A percentile compares a stretch with the other conserved stretches of the same genome.
Conservation (phyloP, 1,140 invertebrate species). For the Zaprionus camerounensis region DNA sequence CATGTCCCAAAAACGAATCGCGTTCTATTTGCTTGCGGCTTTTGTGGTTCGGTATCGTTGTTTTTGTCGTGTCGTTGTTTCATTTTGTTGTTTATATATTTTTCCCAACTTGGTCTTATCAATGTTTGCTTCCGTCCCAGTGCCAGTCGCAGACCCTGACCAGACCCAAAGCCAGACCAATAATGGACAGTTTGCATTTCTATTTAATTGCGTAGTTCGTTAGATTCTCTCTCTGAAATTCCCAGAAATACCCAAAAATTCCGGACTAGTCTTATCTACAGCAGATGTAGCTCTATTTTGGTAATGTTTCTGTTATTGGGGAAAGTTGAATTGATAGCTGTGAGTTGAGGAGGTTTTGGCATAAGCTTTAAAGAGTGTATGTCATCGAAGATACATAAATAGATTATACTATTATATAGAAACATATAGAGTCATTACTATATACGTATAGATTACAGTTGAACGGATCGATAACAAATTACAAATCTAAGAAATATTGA, state of each 20-base stretch:
- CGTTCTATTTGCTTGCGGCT: slow-evolving; percentile 27
- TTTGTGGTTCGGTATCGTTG: slow-evolving; percentile 29
- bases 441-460: too few species aligned
- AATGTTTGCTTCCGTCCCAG: slow-evolving; percentile 66
- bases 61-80: slow-evolving; percentile 42
- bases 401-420: too few species aligned
- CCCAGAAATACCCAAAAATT: slow-evolving; percentile 19
- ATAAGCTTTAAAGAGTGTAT: too few species aligned
- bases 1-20: slow-evolving; percentile 52
- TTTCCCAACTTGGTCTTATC: slow-evolving; percentile 50
- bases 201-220: slow-evolving; percentile 37
- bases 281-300: not conserved
- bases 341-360: too few species aligned
- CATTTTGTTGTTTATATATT: slow-evolving; percentile 32
- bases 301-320: not conserved
- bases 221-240: not conserved
- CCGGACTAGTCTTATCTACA: slow-evolving; percentile 34
- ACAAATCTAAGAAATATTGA: too few species aligned
- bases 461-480: too few species aligned
- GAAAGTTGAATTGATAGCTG: not conserved
- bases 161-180: slow-evolving; percentile 22
- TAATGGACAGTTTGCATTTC: slow-evolving; percentile 49
- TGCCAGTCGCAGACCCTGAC: slow-evolving; percentile 4
- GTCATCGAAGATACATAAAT: too few species aligned
- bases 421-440: too few species aligned